Base-by-base conservation (phyloP, 2,888 invertebrate genomes). In the Amphimallon solstitiale region DNA sequence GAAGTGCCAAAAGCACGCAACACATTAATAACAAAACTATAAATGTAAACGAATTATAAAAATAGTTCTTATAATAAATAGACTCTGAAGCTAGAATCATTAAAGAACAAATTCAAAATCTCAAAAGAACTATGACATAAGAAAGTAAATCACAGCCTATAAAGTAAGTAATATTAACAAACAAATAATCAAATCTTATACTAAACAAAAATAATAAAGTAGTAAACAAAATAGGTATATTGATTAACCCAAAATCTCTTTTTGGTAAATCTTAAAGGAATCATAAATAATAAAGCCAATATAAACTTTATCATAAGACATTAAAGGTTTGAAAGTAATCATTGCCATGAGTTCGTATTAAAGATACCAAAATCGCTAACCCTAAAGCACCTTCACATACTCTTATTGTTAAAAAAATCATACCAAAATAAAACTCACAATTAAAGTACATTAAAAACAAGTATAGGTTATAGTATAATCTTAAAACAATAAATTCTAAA, bases 341-440 rank as follows among this genome's bases (percentile, higher is more conserved):
- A 84, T 86, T 88, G 0, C 88, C 88, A 84, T 87, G 84, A 68
- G 84, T 84, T 9, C 88, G 88, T 84, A 88, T 84, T 82, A 88
- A 82, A 46, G 84, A 69, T 52, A 72, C 69, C 81, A 89, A 84
- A 85, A 89, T 84, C 5, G 87, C 85, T 75, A 90, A 74, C 0
- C 88, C 88, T 81, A 90, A 85, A 72, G 85, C 86, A 0, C 88
- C 87, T 21, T 90, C 89, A 87, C 89, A 89, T 56, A 89, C 89
- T 67, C 84, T 83, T 84, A 89, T 85, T 64, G 85, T 84, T 79
- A 89, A 85, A 86, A 86, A 89, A 78, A 88, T 79, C 79, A 88
- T 84, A 75, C 83, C 83, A 83, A 87, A 84, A 86, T 84, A 87
- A 76, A 81, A 78, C 79, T 86, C 83, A 83, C 80, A 83, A 72